Evolutionary conservation across 2,113 vertebrate genomes (phyloP).

Genomic region (Seriola dumerili): DNA sequence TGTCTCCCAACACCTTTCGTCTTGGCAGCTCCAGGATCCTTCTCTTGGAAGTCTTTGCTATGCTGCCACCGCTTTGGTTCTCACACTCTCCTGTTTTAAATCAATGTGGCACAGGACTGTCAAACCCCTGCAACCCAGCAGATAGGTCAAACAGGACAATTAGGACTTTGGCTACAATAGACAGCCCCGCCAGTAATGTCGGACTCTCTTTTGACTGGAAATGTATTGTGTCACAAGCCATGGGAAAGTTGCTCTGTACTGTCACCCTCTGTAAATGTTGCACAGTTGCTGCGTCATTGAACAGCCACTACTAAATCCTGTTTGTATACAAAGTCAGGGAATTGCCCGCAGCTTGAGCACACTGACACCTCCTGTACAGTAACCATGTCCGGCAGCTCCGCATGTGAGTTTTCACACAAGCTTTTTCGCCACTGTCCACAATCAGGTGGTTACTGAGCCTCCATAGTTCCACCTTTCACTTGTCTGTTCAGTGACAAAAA

Average conservation of each 20-base stretch:
- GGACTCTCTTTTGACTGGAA: constrained; percentile 28
- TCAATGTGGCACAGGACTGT: constrained; percentile 23
- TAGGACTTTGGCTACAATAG: constrained; percentile 24
- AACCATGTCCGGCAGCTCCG: constrained; percentile 5
- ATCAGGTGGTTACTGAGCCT: neutral
- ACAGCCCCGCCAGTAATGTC: constrained; percentile 37
- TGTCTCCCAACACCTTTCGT: constrained; percentile 11
- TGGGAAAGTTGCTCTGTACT: constrained; percentile 39
- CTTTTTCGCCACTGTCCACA: neutral
- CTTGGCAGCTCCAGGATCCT: constrained; percentile 2
- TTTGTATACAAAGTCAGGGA: constrained; percentile 48
- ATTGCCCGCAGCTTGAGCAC: constrained; percentile 4
- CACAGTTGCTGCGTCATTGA: constrained; percentile 1
- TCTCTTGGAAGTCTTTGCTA: neutral
- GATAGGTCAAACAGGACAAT: constrained; percentile 29
- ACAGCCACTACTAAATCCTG: constrained; percentile 25
- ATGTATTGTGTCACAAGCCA: constrained; percentile 3
- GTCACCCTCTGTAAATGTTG: constrained; percentile 32
- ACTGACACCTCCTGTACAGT: neutral
- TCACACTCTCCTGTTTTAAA: constrained; percentile 45
- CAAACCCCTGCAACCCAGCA: constrained; percentile 33
- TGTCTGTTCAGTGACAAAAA: neutral
- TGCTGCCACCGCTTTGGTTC: constrained; percentile 4
- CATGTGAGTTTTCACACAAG: constrained; percentile 1
- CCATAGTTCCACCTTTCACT: neutral